Evolutionary conservation across 2,113 vertebrate species (phyloP).

Genomic region (Myiopsitta monachus): DNA sequence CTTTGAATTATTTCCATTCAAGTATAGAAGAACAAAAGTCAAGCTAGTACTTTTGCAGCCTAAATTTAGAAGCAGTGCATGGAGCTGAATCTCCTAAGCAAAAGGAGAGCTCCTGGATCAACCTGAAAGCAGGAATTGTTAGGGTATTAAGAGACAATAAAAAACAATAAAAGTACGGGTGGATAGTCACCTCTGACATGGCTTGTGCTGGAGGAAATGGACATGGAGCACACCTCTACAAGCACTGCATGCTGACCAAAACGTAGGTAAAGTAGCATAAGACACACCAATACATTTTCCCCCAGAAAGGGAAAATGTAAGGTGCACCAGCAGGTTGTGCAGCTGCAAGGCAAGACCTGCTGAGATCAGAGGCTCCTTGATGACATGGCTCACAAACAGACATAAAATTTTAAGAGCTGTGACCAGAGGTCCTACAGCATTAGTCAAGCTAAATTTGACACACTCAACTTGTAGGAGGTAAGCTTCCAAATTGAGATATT

Average conservation of each 20-base stretch:
- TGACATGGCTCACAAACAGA: neutral
- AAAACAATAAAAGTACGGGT: neutral
- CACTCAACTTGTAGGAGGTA: neutral
- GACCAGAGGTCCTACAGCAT: neutral
- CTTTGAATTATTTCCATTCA: slow-evolving; percentile 10
- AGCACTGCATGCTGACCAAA: neutral
- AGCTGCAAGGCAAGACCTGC: neutral
- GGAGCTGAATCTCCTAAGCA: neutral
- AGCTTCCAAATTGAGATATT: neutral
- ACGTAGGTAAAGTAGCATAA: accelerated
- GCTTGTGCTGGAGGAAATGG: neutral
- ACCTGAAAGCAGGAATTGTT: neutral
- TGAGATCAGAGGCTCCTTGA: slow-evolving; percentile 17
- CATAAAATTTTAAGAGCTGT: neutral
- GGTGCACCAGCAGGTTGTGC: neutral
- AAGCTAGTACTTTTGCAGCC: neutral
- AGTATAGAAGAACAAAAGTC: slow-evolving; percentile 3
- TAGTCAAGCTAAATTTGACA: neutral
- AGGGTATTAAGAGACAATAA: neutral
- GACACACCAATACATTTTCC: accelerated
- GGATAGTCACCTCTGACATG: neutral
- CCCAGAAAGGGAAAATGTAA: neutral
- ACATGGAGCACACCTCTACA: neutral
- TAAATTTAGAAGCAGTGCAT: slow-evolving; percentile 5
- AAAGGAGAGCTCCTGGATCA: neutral